These are phyloP conservation scores for Scopus umbretta DNA, from an alignment of 2,113 vertebrate genomes.

Conservation along the genomic window DNA sequence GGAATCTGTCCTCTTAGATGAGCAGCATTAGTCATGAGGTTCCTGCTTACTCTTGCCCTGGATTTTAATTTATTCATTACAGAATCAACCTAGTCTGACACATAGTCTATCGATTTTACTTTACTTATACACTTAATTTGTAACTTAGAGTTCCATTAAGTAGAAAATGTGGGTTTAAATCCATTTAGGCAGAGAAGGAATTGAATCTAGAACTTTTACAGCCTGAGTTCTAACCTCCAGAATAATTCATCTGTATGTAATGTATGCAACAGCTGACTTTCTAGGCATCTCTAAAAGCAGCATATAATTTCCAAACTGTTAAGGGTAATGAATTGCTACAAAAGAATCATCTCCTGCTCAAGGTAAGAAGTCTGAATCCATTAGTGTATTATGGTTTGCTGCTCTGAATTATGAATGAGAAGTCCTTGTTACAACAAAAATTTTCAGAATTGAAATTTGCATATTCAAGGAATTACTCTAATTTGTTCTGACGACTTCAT, in stretches of 20 bases:
- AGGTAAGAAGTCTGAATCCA: neutral
- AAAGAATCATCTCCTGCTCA: neutral
- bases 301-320: neutral
- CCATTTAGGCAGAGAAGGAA: neutral
- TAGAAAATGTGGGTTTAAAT: neutral
- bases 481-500: neutral
- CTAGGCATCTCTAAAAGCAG: neutral
- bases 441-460: neutral
- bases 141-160: neutral
- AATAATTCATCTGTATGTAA: neutral
- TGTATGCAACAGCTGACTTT: neutral
- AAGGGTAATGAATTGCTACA: neutral
- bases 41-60: neutral
- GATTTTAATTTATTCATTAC: neutral
- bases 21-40: neutral
- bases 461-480: neutral
- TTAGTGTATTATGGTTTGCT: neutral
- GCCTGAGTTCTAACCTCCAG: neutral
- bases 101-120: neutral
- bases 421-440: neutral
- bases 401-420: neutral
- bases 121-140: neutral
- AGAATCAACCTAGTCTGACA: neutral
- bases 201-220: neutral
- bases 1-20: neutral